Base-by-base conservation (phyloP, 1,140 invertebrate species). In the Cardiocondyla obscurior region DNA sequence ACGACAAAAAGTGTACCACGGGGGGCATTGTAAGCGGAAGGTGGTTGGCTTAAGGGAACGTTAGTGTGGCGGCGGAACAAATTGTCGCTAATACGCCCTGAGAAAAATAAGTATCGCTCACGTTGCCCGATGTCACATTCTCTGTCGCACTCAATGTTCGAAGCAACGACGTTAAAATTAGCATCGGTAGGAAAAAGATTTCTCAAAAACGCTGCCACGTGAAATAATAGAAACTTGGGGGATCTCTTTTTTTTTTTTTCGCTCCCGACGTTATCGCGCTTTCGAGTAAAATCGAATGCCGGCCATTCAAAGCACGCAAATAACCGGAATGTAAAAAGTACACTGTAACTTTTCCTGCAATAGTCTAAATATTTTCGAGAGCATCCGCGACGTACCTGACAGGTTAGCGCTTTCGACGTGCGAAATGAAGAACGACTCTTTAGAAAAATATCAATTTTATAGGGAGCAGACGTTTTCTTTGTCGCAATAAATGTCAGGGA, bases 321-420 rank as follows among this genome's bases (percentile, higher is more conserved):
- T 49, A 76, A 28, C 16, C 39, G 28, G 7, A 12, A 19, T 44
- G 57, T 49, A 64, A 76, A 76, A 76, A 73, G 49, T 64, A 64
- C 33, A 64, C 12, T 28, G 72, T 64, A 64, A 76, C 39, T 64
- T 62, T 49, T 64, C 25, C 39, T 22, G 2, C 30, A 30, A 30
- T 62, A 44, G 57, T 64, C 72, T 76, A 64, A 76, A 76, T 76
- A 64, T 76, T 76, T 76, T 76, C 39, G 28, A 39, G 39, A 64
- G n/a, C 14, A 64, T 46, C 19, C 39, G 28, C 12, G 5, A 28
- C n/a, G 12, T 39, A 10, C 12, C n/a, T 33, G 28, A 64, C 39
- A 49, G 57, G 22, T 46, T 73, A 36, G 55, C 36, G 49, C 16
- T 42, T 57, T 73, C 36, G 70, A 53, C 33, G 22, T n/a, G 19